Conservation (phyloP, 2,113 vertebrate genomes). For the Polypterus senegalus region DNA sequence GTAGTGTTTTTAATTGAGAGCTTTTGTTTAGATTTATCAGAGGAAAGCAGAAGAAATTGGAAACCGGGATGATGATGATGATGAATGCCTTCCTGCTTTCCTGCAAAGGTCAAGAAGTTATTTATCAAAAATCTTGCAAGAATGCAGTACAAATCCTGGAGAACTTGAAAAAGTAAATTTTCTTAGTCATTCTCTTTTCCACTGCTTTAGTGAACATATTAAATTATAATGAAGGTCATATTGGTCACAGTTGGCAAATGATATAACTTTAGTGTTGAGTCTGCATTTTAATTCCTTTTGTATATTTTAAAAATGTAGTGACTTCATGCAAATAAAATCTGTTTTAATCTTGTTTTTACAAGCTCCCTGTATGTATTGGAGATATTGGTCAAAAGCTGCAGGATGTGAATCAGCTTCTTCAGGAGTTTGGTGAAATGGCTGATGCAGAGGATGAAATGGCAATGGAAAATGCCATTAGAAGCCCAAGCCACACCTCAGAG, state of each 20-base stretch:
- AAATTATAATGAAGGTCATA: too few species aligned
- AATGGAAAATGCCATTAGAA: conserved; percentile 49
- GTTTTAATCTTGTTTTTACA: conserved; percentile 10
- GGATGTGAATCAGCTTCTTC: conserved; percentile 75
- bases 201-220: not conserved
- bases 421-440: conserved; percentile 51
- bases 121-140: conserved; percentile 64
- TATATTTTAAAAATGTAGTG: not conserved
- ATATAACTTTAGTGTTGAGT: too few species aligned
- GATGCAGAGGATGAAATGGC: conserved; percentile 30
- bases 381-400: conserved; percentile 77
- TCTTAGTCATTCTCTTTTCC: not conserved
- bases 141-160: conserved; percentile 51
- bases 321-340: not conserved
- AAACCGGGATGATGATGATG: conserved; percentile 74
- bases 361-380: conserved; percentile 82
- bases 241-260: too few species aligned
- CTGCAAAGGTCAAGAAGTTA: conserved; percentile 68
- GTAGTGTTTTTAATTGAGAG: conserved; percentile 2
- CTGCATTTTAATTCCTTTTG: not conserved
- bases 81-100: conserved; percentile 57
- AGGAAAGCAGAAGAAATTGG: conserved; percentile 81
- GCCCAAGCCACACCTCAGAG: conserved; percentile 43
- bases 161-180: conserved; percentile 61
- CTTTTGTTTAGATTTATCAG: conserved; percentile 68